Evolutionary conservation across 2,888 invertebrate species (phyloP), one percentile per base, ranked within the genome.

Genomic region (Apodemia mormo): DNA sequence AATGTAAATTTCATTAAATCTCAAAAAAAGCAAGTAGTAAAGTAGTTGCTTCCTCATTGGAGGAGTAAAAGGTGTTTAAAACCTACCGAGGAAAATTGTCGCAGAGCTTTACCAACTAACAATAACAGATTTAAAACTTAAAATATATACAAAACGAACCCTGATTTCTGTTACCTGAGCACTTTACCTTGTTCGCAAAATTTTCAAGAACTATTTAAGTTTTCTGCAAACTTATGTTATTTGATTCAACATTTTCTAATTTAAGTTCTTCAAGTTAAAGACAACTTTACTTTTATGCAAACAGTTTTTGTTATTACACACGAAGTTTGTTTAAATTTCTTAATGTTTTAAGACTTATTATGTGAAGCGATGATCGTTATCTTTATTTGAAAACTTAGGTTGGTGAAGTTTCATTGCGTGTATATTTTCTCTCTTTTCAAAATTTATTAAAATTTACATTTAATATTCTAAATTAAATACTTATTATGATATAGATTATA

Each of bases 241-340:
- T 61, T 61, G 61, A 61, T 61, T 61, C 14, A 37, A 61, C 61
- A 14, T 61, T 61, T 61, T 61, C 37, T 61, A 61, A 61, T 61
- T 33, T 61, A 61, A 61, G 61, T 61, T 61, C 14, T 37, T 61
- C 61, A 61, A 61, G n/a, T 61, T 61, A 61, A 14, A 37, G 14
- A 37, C 33, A n/a, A 61, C 12, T 61, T 33, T 61, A 61, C 37
- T 61, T 61, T 61, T 61, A 14, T 61, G 61, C 30, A 58, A 58
- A 58, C 33, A 61, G 33, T 61, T 61, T 61, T 30, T 37, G 33
- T 61, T 61, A 61, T 61, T 61, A 61, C 14, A 61, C n/a, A 33
- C 58, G 29, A 30, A 58, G 58, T 58, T 58, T 58, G 10, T 30
- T 58, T 58, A 58, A 58, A 58, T 58, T 58, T 58, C 58, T 58